Evolutionary conservation across 2,797 vertebrate genomes (phyloP).

Genomic region (Acanthurus lineatus): DNA sequence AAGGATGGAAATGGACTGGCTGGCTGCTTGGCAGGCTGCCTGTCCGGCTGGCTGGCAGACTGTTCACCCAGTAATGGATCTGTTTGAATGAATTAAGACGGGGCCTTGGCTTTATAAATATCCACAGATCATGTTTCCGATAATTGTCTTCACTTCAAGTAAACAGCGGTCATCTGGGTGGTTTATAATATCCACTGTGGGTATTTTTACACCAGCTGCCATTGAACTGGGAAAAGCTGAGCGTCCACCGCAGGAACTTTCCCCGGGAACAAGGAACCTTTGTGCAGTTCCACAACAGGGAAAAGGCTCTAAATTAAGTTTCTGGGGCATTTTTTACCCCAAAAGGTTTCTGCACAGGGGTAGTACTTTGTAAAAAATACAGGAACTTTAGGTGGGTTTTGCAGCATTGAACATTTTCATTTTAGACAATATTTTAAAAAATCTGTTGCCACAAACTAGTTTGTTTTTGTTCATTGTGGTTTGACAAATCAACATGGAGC

Average conservation of each 20-base stretch:
- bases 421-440: too few relatives aligned
- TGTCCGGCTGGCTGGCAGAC: conserved; percentile 73
- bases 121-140: conserved; percentile 81
- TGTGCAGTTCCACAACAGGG: too few relatives aligned
- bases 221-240: conserved; percentile 35
- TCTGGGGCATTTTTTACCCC: too few relatives aligned
- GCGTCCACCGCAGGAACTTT: not conserved
- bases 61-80: conserved; percentile 82
- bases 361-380: too few relatives aligned
- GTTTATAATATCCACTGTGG: conserved; percentile 64
- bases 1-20: conserved; percentile 71
- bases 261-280: too few relatives aligned
- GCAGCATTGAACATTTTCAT: too few relatives aligned
- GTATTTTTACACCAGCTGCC: conserved; percentile 72
- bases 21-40: conserved; percentile 64
- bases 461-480: too few relatives aligned
- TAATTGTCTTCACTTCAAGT: conserved; percentile 80
- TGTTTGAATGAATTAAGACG: conserved; percentile 82
- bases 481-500: too few relatives aligned
- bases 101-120: conserved; percentile 86
- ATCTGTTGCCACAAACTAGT: too few relatives aligned
- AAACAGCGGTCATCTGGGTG: conserved; percentile 70
- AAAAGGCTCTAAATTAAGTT: too few relatives aligned
- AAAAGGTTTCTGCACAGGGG: too few relatives aligned
- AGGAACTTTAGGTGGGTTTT: too few relatives aligned